Evolutionary conservation across 1,140 invertebrate genomes (phyloP), one percentile per base, ranked within the genome.

Genomic region (Drosophila sp.): DNA sequence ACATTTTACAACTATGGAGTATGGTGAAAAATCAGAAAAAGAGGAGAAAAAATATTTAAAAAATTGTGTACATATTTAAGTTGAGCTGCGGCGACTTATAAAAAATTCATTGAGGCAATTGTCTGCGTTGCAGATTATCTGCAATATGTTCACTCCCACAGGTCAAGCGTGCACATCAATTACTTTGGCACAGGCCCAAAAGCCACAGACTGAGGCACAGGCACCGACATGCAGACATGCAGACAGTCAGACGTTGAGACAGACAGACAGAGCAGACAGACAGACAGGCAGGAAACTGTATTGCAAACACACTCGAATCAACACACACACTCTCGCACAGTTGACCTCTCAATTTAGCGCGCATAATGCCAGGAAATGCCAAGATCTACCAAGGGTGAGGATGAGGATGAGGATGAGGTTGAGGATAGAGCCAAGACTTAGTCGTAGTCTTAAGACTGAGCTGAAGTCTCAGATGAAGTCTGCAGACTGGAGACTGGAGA

Each of bases 151-250:
- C 83, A 89, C 90, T 91, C 90, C 90, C 80, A 91, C 90, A 91
- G 90, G 90, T 91, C 90, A 91, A 89, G 77, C 86, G 82, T 87
- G 84, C 90, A 91, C 90, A 91, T 91, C 90, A 91, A 91, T 91
- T 91, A 91, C 82, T 78, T 91, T 91, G 90, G 90, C 90, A 91
- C 86, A 89, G 82, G 79, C 82, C 67, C 76, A 87, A 75, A 53
- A 83, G 66, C 76, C 62, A 50, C 78, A 62, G 46, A 61, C 61
- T 50, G 46, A 51, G 32, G 41, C 66, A 48, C 57, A 71, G 78
- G 54, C 70, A 80, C 72, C 29, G 41, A 70, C 62, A 48, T 32
- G 43, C 57, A 71, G 40, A 51, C 53, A 61, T 51, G n/a, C 46
- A 53, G 62, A 46, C 70, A 70, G 4, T 9, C 14, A 18, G 32